Base-by-base conservation (phyloP, 2,797 vertebrate species). In the Gastrophryne carolinensis region DNA sequence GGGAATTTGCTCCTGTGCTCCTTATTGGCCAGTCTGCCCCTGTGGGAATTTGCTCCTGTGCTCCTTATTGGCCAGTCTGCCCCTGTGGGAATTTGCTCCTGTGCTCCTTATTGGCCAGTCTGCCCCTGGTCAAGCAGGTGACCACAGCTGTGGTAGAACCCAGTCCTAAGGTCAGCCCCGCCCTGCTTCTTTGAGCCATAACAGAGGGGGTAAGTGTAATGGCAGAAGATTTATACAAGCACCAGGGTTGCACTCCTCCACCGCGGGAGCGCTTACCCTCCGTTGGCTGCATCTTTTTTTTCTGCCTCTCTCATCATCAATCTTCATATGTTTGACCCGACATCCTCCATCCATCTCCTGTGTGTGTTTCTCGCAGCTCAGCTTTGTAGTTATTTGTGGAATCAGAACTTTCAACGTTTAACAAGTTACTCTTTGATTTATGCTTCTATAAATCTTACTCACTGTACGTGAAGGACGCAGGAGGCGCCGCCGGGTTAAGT, bases 271-370 rank as follows among this genome's bases (percentile, higher is more conserved):
- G 6, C 44, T 47, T 62, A 30, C 57, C 58, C 61, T 49, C 53
- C 50, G 12, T 27, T 29, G 54, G 30, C 19, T 27, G 54, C 53
- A 44, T 17, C 58, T 68, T 67, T 66, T 68, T 67, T 68, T 9
- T 37, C 60, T 27, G 7, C 13, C 19, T 62, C 27, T 32, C 56
- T 44, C 63, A 26, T 39, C 65, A 63, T 76, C 67, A 62, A 76
- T 70, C 65, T 76, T 56, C 37, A 70, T 70, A 62, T 76, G 24
- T 63, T 67, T 69, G 57, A 76, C 41, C 56, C 27, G 73, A 70
- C 64, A 47, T 63, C 61, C 35, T 34, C 30, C 7, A 63, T 70
- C 73, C 47, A 70, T 70, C 66, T 63, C 11, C 47, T 3, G 56
- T 37, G 57, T 37, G 57, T 63, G 66, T 63, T 70, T 60, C 27